phyloP scores from a whole-genome alignment of 2,113 vertebrate genomes.

The Acanthisitta chloris region DNA sequence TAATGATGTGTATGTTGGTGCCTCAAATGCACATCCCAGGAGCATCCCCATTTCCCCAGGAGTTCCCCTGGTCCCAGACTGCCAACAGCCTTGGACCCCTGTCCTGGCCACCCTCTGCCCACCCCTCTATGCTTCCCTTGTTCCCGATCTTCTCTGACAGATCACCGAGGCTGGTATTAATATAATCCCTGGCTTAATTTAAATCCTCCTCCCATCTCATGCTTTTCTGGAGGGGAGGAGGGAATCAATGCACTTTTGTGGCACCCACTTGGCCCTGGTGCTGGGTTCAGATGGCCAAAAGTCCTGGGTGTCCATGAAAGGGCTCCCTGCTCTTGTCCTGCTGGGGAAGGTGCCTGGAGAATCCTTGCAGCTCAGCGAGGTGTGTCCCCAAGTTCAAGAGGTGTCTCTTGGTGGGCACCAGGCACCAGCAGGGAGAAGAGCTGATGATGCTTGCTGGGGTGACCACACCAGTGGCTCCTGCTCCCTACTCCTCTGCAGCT shows the following conservation, averaged over 20 bases:
- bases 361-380: neutral
- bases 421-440: neutral
- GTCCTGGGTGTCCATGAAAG: rapidly evolving
- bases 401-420: neutral
- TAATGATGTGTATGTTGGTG: rapidly evolving
- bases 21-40: neutral
- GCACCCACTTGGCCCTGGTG: neutral
- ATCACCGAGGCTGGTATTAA: neutral
- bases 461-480: neutral
- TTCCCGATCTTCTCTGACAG: neutral
- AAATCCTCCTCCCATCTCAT: neutral
- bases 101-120: neutral
- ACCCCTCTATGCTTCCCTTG: rapidly evolving
- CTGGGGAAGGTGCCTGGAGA: rapidly evolving
- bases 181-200: constrained; percentile 15
- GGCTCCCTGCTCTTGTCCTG: rapidly evolving
- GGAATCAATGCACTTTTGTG: neutral
- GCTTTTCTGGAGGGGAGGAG: neutral
- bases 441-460: rapidly evolving
- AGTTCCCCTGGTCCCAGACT: neutral
- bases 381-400: neutral
- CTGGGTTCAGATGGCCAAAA: neutral
- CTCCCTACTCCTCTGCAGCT: neutral
- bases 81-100: neutral
- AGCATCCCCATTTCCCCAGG: rapidly evolving